Evolutionary conservation across 2,113 vertebrate genomes (phyloP).

Genomic region (Bungarus multicinctus): DNA sequence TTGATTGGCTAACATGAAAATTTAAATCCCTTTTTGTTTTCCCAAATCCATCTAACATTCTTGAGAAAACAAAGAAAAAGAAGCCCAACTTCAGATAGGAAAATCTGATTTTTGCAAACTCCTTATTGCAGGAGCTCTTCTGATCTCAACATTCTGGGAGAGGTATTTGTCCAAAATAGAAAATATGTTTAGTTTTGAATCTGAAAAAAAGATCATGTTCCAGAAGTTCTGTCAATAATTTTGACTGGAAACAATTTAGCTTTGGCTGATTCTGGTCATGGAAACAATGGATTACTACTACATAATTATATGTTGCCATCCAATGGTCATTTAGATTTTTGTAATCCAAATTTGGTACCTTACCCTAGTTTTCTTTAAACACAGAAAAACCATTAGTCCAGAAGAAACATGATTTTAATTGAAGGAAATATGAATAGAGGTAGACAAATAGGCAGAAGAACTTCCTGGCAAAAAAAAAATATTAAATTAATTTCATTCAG

Average conservation of each 20-base stretch:
- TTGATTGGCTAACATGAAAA: neutral
- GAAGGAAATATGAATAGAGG: neutral
- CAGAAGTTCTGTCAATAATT: neutral
- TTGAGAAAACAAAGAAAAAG: neutral
- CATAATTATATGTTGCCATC: neutral
- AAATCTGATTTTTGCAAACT: neutral
- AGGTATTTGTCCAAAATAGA: neutral
- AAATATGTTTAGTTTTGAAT: neutral
- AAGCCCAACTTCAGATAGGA: neutral
- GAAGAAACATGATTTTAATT: neutral
- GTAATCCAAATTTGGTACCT: neutral
- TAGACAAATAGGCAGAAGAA: neutral
- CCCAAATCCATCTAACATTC: neutral
- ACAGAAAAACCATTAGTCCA: neutral
- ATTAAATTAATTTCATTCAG: neutral
- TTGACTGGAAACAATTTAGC: neutral
- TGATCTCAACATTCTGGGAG: neutral
- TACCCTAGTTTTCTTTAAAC: neutral
- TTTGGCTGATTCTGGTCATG: neutral
- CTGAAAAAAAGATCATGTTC: neutral
- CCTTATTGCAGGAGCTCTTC: neutral
- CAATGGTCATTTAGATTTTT: neutral
- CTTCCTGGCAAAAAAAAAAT: neutral
- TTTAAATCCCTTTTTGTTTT: neutral
- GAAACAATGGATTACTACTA: neutral